A percentile compares a stretch with the other conserved stretches of the same genome.
These are phyloP conservation scores for Syrphus vitripennis DNA, from an alignment of 2,888 invertebrate species.

Conservation along the genomic window DNA sequence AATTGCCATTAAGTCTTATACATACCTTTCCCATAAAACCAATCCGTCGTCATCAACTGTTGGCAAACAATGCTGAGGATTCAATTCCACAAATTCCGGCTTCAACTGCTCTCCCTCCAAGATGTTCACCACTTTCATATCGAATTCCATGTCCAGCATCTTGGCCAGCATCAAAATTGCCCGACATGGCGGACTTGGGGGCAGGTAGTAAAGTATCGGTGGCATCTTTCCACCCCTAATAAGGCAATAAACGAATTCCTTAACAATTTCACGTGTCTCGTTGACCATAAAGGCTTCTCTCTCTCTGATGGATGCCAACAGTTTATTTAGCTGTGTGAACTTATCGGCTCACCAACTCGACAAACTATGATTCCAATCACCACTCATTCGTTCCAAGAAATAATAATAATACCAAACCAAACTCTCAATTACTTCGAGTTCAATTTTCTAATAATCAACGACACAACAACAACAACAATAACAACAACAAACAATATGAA, in stretches of 20 bases:
- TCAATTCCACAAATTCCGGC: slow-evolving; percentile 83
- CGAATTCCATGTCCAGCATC: slow-evolving; percentile 84
- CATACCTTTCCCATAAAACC: slow-evolving; percentile 82
- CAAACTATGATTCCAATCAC: slow-evolving; percentile 27
- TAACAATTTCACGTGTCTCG: slow-evolving; percentile 79
- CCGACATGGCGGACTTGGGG: slow-evolving; percentile 84
- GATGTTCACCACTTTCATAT: slow-evolving; percentile 83
- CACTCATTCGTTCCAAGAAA: neutral
- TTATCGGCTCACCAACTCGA: slow-evolving; percentile 46
- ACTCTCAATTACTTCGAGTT: slow-evolving; percentile 42
- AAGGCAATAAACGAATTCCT: slow-evolving; percentile 81
- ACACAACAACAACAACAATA: neutral
- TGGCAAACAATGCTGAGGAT: slow-evolving; percentile 83
- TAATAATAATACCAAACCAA: neutral
- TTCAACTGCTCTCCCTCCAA: slow-evolving; percentile 83
- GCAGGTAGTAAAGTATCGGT: slow-evolving; percentile 83
- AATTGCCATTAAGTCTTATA: neutral
- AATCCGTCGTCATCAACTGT: slow-evolving; percentile 84
- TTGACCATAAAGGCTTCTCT: slow-evolving; percentile 72
- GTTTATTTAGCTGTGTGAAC: slow-evolving; percentile 40
- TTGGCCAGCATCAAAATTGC: slow-evolving; percentile 83
- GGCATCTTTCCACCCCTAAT: slow-evolving; percentile 80
- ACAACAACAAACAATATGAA: neutral
- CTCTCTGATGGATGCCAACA: neutral
- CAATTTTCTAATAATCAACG: slow-evolving; percentile 26